Evolutionary conservation across 1,140 invertebrate genomes (phyloP), one percentile per base, ranked within the genome.

Genomic region (Rhagoletis zephyria): DNA sequence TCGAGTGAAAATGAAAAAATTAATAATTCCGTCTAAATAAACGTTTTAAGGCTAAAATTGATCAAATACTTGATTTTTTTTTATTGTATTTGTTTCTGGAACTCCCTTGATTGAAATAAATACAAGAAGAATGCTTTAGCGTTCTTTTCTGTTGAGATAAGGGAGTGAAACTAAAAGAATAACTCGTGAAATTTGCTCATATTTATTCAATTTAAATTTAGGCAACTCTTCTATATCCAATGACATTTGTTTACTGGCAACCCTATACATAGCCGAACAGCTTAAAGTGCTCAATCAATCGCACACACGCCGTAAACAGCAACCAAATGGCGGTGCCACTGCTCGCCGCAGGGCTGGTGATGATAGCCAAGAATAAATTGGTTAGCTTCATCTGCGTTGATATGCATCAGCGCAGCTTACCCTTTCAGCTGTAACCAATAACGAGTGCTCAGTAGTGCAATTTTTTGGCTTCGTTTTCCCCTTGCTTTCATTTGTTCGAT

Each of bases 311-410:
- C 9, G 12, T 14, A 63, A 14, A 14, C 0, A 63, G 61, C 61
- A 14, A 19, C 30, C 16, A 81, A 56, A 10, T 59, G 48, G 40
- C 19, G n/a, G 48, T 30, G 30, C 30, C 74, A 19, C 4, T 4
- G 48, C 48, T 19, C 19, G 74, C 48, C 19, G 48, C 48, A 81
- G 74, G 74, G 74, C 4, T 6, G 51, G 45, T 81, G 74, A 42
- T 81, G 74, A 81, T 59, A 81, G 74, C 74, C 74, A 19, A 81
- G 74, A 81, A 81, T 59, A 81, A 81, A 81, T 81, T 81, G 74
- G 74, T 81, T 7, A 56, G n/a, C 74, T 81, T 81, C 74, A n/a
- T 81, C 74, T 81, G 74, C 30, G 74, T 56, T 19, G 74, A 81
- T 81, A 81, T 81, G 74, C 74, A 81, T 59, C 74, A 56, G 74